These are phyloP conservation scores for Tauraco hartlaubi DNA, from an alignment of 2,797 vertebrate species.

Conservation along the genomic window DNA sequence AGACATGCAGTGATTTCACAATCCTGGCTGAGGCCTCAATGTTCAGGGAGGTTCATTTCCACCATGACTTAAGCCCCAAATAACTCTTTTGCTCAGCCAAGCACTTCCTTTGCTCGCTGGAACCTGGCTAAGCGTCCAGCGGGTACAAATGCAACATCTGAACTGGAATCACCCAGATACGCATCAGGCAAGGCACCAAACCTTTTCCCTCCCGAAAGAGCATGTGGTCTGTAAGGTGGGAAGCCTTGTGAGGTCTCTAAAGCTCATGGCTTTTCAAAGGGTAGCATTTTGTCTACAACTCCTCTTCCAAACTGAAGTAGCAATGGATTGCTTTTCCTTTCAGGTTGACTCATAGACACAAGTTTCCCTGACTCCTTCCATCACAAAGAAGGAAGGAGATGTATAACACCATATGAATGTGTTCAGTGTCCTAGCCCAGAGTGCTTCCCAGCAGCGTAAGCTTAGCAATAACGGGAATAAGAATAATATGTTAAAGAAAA, in stretches of 20 bases:
- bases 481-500: not conserved
- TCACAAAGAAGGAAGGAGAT: not conserved
- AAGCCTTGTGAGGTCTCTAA: not conserved
- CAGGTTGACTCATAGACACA: not conserved
- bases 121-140: not conserved
- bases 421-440: not conserved
- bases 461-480: not conserved
- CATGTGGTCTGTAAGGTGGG: not conserved
- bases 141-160: rapidly evolving
- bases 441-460: not conserved
- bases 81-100: constrained; percentile 42
- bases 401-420: not conserved
- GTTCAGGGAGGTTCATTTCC: constrained; percentile 43
- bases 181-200: not conserved
- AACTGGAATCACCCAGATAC: not conserved
- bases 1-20: constrained; percentile 29
- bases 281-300: not conserved
- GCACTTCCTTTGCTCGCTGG: not conserved
- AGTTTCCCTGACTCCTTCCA: not conserved
- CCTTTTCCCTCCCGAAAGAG: not conserved
- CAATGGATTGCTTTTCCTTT: not conserved
- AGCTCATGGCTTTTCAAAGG: not conserved
- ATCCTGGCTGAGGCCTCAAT: constrained; percentile 20
- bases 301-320: not conserved
- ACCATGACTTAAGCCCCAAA: constrained; percentile 32